Percentiles rank a stretch among this genome's conserved stretches.
phyloP scores from a whole-genome alignment of 2,888 invertebrate species.

The Tinea pellionella region DNA sequence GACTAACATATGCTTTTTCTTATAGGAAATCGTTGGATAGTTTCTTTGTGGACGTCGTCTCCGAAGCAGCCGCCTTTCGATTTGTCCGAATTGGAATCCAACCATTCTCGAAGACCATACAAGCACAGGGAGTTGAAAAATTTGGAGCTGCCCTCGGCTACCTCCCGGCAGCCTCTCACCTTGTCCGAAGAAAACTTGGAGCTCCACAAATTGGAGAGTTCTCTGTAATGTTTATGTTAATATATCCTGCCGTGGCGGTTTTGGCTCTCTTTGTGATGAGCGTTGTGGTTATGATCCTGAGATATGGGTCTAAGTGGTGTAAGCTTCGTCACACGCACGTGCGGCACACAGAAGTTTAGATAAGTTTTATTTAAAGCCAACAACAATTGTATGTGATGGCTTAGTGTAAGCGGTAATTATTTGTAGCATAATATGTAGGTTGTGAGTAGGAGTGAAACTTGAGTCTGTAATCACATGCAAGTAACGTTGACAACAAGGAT shows the following conservation, averaged over 20 bases:
- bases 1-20: no score
- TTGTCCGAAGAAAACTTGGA: constrained; percentile 70
- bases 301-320: constrained; percentile 79
- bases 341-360: no score
- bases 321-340: constrained; percentile 78
- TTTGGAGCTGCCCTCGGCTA: constrained; percentile 37
- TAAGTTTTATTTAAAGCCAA: no score
- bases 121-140: constrained; percentile 32
- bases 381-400: no score
- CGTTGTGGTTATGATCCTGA: constrained; percentile 80
- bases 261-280: constrained; percentile 79
- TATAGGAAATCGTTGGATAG: constrained; percentile 85
- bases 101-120: constrained; percentile 22
- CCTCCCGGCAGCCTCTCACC: constrained; percentile 48
- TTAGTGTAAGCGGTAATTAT: no score
- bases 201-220: constrained; percentile 83
- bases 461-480: no score
- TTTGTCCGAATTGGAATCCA: constrained; percentile 77
- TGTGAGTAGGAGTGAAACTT: no score
- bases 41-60: constrained; percentile 85
- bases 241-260: constrained; percentile 82
- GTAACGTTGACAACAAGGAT: no score
- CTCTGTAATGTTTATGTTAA: constrained; percentile 79
- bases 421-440: no score
- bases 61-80: constrained; percentile 86